Base-by-base conservation (phyloP, 2,113 vertebrate species). In the Morone chrysops region DNA sequence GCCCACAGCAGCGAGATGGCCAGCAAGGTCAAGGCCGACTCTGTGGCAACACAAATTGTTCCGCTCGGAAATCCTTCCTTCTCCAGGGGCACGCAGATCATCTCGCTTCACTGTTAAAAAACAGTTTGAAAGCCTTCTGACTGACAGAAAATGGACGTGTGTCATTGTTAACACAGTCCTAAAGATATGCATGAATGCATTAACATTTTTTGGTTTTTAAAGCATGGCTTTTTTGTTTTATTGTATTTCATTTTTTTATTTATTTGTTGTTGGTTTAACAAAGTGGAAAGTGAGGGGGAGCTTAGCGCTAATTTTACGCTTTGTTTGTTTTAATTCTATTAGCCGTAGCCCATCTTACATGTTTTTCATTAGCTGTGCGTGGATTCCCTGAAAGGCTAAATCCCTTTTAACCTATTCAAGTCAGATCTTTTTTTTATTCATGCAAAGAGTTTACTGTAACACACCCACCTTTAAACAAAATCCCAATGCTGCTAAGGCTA, bases 1-100 rank as follows among this genome's bases (percentile, higher is more conserved):
- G 86, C 90, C 86, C 86, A 74, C 86, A 88, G 92, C 90, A 50
- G 90, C 38, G 40, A 78, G 80, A 91, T 89, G 81, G 85, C 87
- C 87, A 77, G 72, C 83, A 80, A 89, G 94, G 93, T 95, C 94
- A 93, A 88, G 88, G 91, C 86, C 69, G 54, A 87, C 66, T 90
- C 88, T 82, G 79, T 83, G 89, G 91, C 82, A 89, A 90, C 90
- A 94, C 87, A 93, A 94, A 94, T 90, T 87, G 86, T 87, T 92
- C 84, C 81, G 67, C 85, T 85, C 57, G 61, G 88, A 92, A 92
- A 92, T 83, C 80, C 54, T 80, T 61, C 70, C 50, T 82, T 61
- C 87, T 88, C 84, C 20, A 8, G 81, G 86, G 88, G 83, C 65
- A 11, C 65, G 54, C 87, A 67, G 45, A 89, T 91, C 86, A 78